These are phyloP conservation scores for Cheilosia impressa DNA, from an alignment of 2,888 invertebrate genomes.

Conservation along the genomic window DNA sequence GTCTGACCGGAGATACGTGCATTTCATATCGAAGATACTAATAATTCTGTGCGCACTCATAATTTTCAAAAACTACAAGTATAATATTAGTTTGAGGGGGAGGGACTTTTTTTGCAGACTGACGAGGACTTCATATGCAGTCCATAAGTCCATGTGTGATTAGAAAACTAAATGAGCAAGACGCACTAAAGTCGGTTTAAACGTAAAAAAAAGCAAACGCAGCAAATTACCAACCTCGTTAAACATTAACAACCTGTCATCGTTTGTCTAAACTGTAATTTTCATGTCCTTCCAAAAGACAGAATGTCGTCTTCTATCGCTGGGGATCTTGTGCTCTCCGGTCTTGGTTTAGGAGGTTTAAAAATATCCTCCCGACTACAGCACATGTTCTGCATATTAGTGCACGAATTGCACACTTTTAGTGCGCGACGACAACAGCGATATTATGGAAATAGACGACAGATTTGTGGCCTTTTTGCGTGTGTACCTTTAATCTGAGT, in stretches of 20 bases:
- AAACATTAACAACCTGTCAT: conserved; percentile 75
- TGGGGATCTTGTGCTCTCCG: conserved; percentile 23
- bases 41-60: conserved; percentile 72
- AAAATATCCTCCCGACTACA: conserved; percentile 71
- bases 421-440: conserved; percentile 42
- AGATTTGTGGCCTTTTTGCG: conserved; percentile 67
- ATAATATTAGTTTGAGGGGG: neutral
- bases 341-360: conserved; percentile 46
- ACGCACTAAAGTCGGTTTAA: conserved; percentile 29
- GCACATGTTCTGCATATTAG: conserved; percentile 75
- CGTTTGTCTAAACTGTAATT: conserved; percentile 76
- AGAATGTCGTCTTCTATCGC: conserved; percentile 69
- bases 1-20: conserved; percentile 75
- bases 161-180: conserved; percentile 72
- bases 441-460: conserved; percentile 53
- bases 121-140: conserved; percentile 44
- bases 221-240: conserved; percentile 75
- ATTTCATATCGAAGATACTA: conserved; percentile 74
- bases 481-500: conserved; percentile 62
- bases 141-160: conserved; percentile 73
- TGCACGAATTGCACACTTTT: conserved; percentile 70
- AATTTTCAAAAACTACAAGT: conserved; percentile 31
- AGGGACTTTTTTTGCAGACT: conserved; percentile 10
- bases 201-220: conserved; percentile 20
- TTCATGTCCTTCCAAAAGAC: conserved; percentile 75